phyloP scores from a whole-genome alignment of 2,888 invertebrate species.

The Chrysopilus asiliformis region DNA sequence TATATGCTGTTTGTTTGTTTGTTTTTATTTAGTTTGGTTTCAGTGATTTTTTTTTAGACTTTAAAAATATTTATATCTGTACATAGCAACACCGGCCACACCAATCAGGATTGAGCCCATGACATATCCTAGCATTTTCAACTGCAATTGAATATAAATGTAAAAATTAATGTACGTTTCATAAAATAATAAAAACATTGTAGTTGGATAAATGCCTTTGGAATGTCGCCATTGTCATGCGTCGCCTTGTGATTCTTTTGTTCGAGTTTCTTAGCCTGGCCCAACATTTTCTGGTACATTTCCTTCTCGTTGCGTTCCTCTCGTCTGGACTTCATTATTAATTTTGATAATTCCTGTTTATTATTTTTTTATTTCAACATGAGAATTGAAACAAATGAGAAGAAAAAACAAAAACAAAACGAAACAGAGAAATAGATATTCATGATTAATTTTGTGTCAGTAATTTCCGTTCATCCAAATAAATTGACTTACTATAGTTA shows the following conservation, averaged over 20 bases:
- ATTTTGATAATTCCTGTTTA: conserved; percentile 39
- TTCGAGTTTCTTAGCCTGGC: conserved; percentile 37
- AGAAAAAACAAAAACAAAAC: too few species aligned
- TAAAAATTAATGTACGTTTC: neutral
- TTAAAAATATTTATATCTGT: conserved; percentile 49
- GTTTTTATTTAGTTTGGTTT: too few species aligned
- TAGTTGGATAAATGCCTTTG: too few species aligned
- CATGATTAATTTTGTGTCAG: too few species aligned
- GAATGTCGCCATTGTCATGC: conserved; percentile 21
- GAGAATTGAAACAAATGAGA: neutral
- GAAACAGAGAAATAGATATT: too few species aligned
- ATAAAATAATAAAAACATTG: neutral
- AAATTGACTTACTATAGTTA: too few species aligned
- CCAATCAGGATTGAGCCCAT: conserved; percentile 59
- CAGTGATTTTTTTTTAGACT: too few species aligned
- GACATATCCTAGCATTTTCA: conserved; percentile 33
- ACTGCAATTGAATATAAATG: conserved; percentile 19
- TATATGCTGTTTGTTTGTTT: too few species aligned
- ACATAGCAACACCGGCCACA: conserved; percentile 57
- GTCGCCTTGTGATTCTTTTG: conserved; percentile 23
- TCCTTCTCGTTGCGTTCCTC: conserved; percentile 48
- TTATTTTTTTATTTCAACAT: neutral
- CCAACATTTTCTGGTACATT: conserved; percentile 55
- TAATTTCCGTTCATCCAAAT: too few species aligned
- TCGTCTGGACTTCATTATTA: conserved; percentile 42